Base-by-base conservation (phyloP, 2,888 invertebrate species). In the Saturnia pavonia region DNA sequence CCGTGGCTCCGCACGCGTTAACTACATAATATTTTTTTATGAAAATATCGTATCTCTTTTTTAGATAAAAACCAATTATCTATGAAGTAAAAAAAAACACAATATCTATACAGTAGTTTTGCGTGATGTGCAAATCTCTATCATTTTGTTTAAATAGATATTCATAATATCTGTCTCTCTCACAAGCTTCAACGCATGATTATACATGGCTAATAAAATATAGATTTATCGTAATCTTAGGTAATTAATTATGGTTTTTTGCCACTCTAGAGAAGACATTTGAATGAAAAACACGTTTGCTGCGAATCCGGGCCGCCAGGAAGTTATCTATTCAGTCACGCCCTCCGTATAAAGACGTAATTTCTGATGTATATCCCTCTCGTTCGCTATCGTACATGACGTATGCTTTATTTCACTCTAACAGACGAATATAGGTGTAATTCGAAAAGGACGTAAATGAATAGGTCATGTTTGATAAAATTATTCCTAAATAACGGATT, bases 311-410 rank as follows among this genome's bases (percentile, higher is more conserved):
- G 40, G 40, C 67, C 63, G 27, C 43, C 69, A 51, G 83, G 85
- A 84, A 86, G 82, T 89, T 91, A 85, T 92, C 92, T 92, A 92
- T 91, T 86, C 80, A 85, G 87, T 80, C 90, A 89, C 92, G 92
- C 92, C 92, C 89, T 80, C 81, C 73, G 74, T 78, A 79, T 75
- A 74, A 78, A 76, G 78, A 75, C 78, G 80, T 74, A 78, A 72
- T 74, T 72, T 79, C 76, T 73, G 75, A 81, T 69, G 71, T 81
- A 84, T 75, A 75, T 4, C 27, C 40, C 79, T 88, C 88, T 74
- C 84, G 74, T 72, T 91, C 80, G 65, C 75, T 74, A 86, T 40
- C 72, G 72, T 25, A 2, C 1, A 60, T 67, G 65, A 69, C 12
- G 43, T 40, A 67, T 69, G 51, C 66, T 71, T 69, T 74, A 70